Percentiles rank a stretch among this genome's conserved stretches.
Evolutionary conservation across 2,888 invertebrate species (phyloP).

Genomic region (Chorisops tibialis): DNA sequence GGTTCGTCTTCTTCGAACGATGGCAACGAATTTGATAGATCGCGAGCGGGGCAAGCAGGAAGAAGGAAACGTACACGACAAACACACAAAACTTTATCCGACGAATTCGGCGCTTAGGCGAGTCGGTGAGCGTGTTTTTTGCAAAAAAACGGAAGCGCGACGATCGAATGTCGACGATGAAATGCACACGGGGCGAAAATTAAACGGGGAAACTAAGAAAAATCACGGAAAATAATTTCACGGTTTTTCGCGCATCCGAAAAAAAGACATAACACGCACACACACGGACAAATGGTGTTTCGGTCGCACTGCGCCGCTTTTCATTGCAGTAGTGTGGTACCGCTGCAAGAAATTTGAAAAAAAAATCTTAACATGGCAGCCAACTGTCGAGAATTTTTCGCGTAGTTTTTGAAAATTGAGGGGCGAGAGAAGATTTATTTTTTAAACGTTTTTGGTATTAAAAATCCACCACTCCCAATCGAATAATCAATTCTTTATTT

Average conservation of each 20-base stretch:
- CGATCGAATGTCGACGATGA: not conserved
- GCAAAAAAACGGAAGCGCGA: not conserved
- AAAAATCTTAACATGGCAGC: slow-evolving; percentile 8
- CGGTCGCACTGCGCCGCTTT: slow-evolving; percentile 13
- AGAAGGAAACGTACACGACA: slow-evolving; percentile 12
- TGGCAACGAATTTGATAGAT: not conserved
- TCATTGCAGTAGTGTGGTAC: not conserved
- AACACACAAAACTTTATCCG: slow-evolving; percentile 5
- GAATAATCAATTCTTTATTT: no score
- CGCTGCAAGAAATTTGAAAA: no score
- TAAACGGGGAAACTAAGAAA: slow-evolving; percentile 9
- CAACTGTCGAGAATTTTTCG: slow-evolving; percentile 4
- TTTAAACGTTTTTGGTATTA: no score
- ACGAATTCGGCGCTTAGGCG: not conserved
- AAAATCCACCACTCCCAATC: no score
- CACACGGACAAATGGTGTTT: not conserved
- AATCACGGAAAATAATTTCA: slow-evolving; percentile 23
- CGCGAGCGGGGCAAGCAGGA: slow-evolving; percentile 1
- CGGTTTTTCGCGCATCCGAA: slow-evolving; percentile 29
- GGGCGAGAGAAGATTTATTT: no score
- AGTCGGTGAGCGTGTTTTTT: not conserved
- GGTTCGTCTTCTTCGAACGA: not conserved
- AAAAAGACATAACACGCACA: slow-evolving; percentile 28
- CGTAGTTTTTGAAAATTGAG: slow-evolving; percentile 11
- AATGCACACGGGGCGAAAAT: not conserved